phyloP scores from a whole-genome alignment of 2,113 vertebrate species.

The Triplophysa tibetana region DNA sequence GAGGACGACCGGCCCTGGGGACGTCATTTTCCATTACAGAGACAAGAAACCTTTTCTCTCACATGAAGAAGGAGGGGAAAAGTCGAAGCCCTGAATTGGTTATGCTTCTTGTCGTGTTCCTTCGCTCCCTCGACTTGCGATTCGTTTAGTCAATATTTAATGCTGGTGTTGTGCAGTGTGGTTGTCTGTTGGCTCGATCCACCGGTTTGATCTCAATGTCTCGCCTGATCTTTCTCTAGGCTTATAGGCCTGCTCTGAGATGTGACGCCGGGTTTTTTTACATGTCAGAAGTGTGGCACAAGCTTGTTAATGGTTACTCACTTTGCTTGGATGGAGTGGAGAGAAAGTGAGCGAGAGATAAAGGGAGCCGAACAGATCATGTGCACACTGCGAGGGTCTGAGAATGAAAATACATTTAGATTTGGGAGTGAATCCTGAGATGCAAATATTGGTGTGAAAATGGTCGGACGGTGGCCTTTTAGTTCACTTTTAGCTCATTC shows the following conservation, averaged over 20 bases:
- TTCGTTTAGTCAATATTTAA: conserved; percentile 60
- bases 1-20: conserved; percentile 51
- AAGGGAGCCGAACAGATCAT: background rate
- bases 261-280: background rate
- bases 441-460: too few species aligned
- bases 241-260: conserved; percentile 15
- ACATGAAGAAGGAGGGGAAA: conserved; percentile 46
- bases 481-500: background rate
- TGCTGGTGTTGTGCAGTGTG: conserved; percentile 34
- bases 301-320: conserved; percentile 11
- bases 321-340: background rate
- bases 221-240: conserved; percentile 31
- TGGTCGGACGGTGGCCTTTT: background rate
- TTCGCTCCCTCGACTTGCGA: conserved; percentile 45
- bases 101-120: conserved; percentile 55
- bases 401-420: too few species aligned
- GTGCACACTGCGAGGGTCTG: too few species aligned
- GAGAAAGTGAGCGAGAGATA: conserved; percentile 2
- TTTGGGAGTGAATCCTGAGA: too few species aligned
- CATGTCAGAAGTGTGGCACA: conserved; percentile 12
- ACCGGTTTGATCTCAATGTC: conserved; percentile 50
- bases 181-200: conserved; percentile 27
- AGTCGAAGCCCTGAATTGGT: conserved; percentile 54
- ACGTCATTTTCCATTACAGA: conserved; percentile 57
- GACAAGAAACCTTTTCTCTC: conserved; percentile 56